phyloP scores from a whole-genome alignment of 2,797 vertebrate species.

The Phataginus tricuspis region DNA sequence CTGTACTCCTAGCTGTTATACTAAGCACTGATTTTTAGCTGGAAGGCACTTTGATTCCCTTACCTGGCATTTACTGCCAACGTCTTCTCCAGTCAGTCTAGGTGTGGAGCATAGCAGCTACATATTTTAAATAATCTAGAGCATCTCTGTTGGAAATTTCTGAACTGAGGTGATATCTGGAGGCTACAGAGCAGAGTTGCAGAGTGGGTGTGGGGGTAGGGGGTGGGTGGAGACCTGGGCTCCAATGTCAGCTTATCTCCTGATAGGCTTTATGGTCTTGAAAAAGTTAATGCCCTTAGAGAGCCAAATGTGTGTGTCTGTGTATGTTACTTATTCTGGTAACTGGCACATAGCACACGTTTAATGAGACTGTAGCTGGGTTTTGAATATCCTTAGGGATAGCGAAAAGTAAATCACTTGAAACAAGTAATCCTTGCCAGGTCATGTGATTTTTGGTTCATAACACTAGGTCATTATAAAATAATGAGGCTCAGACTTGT shows the following conservation, averaged over 20 bases:
- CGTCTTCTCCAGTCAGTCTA: neutral
- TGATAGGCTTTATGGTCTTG: neutral
- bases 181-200: neutral
- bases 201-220: no score
- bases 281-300: neutral
- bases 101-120: neutral
- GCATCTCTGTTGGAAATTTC: neutral
- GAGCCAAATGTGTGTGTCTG: neutral
- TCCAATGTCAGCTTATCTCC: neutral
- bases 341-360: no score
- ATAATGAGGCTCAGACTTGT: neutral
- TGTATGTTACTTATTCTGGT: fast-evolving
- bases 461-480: neutral
- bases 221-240: neutral
- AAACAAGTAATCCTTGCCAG: neutral
- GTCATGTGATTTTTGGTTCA: neutral
- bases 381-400: neutral
- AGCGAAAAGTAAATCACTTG: neutral
- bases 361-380: neutral
- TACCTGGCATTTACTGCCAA: neutral
- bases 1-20: neutral
- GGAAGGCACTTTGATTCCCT: neutral
- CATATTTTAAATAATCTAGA: neutral
- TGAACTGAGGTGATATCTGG: neutral
- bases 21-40: neutral